Base-by-base conservation (phyloP, 1,140 invertebrate genomes). In the Danaus plexippus region DNA sequence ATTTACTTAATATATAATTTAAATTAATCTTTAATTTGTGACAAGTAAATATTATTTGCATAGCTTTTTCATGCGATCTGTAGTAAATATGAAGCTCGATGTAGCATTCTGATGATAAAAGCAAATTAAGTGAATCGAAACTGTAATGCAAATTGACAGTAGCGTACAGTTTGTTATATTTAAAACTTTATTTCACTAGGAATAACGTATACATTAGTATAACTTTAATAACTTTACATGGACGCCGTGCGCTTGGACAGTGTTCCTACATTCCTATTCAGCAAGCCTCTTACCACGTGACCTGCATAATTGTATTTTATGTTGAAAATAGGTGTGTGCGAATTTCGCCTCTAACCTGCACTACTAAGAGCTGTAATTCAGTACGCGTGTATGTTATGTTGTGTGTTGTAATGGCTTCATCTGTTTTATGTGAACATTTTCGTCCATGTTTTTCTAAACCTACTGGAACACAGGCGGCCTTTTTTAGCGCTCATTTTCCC, bases 351-450 rank as follows among this genome's bases (percentile, higher is more conserved):
- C n/a, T 57, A 57, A 10, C 1, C 5, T 5, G 1, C 32, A 5
- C 8, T 9, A 1, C 1, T 57, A 57, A 40, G 44, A 43, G 12
- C 7, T 2, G 15, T 44, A 45, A 46, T 57, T 13, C 11, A 41
- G 44, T 45, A 9, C 9, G 8, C 42, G 43, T 47, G 47, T 59
- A 52, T 54, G 49, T 53, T 47, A 52, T 32, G 54, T 41, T 52
- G 59, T 43, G 52, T 48, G 49, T 53, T 53, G 56, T 47, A 57
- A 59, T 45, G 45, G 60, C 57, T 66, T 66, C 47, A 59, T 60
- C 64, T 56, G 54, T 49, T 59, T 48, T 56, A 59, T 53, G 56
- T 57, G 59, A 65, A 62, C 48, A 55, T 60, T 65, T 65, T 52
- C 52, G 48, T 13, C 48, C 55, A 52, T 65, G 63, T 65, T 65